These are phyloP conservation scores for Ochropacha duplaris DNA, from an alignment of 2,888 invertebrate species.

Conservation along the genomic window DNA sequence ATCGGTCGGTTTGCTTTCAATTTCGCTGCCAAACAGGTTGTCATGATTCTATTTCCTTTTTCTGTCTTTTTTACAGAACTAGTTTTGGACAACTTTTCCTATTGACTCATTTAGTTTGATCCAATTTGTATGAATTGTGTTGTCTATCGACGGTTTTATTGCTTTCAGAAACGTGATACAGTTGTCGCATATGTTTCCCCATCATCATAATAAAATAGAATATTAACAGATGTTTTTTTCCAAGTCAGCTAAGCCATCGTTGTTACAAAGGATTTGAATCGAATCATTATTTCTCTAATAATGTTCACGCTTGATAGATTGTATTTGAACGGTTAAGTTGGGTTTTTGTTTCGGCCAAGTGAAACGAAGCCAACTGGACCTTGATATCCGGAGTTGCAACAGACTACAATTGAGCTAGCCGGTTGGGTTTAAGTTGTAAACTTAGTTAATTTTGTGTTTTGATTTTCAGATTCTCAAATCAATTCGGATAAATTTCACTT, in stretches of 20 bases:
- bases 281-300: conserved; percentile 32
- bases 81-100: conserved; percentile 31
- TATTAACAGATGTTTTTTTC: not conserved
- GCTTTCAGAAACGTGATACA: not conserved
- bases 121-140: conserved; percentile 16
- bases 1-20: conserved; percentile 32
- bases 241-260: not conserved
- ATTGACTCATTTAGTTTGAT: conserved; percentile 35
- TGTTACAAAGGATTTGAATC: not conserved
- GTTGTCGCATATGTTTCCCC: not conserved
- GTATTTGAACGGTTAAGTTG: conserved; percentile 26
- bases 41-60: conserved; percentile 28
- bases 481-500: too few relatives aligned
- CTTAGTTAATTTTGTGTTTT: conserved; percentile 14
- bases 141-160: not conserved
- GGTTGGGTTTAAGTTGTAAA: conserved; percentile 33
- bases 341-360: conserved; percentile 70
- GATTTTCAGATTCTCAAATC: too few relatives aligned
- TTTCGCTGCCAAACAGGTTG: conserved; percentile 41
- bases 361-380: conserved; percentile 77
- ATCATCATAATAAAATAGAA: not conserved
- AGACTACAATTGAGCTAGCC: conserved; percentile 36
- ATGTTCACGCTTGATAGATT: conserved; percentile 50
- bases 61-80: conserved; percentile 29
- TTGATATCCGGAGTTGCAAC: conserved; percentile 78